Percentiles rank a stretch among this genome's conserved stretches.
phyloP scores from a whole-genome alignment of 2,888 invertebrate species.

The Lamproptera curius region DNA sequence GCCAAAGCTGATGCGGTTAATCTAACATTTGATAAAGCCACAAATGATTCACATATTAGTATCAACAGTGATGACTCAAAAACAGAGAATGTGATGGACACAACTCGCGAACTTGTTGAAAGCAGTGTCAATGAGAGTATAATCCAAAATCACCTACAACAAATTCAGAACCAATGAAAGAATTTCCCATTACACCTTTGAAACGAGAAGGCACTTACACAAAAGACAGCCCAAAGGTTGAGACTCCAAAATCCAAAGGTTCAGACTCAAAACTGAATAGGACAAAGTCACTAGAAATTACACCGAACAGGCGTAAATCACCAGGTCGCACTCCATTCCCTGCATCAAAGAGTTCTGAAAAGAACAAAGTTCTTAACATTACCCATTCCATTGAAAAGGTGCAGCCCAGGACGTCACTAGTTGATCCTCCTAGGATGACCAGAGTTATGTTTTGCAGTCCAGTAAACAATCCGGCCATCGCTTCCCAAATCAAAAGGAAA shows the following conservation, averaged over 20 bases:
- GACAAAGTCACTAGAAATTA: constrained; percentile 31
- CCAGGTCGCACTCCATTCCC: constrained; percentile 63
- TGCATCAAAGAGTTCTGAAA: constrained; percentile 35
- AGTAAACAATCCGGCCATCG: constrained; percentile 41
- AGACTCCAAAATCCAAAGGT: constrained; percentile 7
- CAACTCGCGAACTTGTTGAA: constrained; percentile 55
- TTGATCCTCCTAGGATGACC: constrained; percentile 41
- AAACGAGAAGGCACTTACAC: constrained; percentile 67
- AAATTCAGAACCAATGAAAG: constrained; percentile 6
- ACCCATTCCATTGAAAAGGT: constrained; percentile 62
- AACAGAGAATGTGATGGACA: constrained; percentile 50
- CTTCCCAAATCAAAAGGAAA: constrained; percentile 48
- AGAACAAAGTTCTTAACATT: constrained; percentile 49
- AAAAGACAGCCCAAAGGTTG: constrained; percentile 45
- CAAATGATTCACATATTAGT: constrained; percentile 44
- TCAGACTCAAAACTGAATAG: constrained; percentile 20
- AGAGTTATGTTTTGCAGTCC: constrained; percentile 71
- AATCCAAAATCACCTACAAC: constrained; percentile 17
- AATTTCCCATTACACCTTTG: constrained; percentile 35
- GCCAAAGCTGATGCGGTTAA: constrained; percentile 40
- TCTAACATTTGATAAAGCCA: constrained; percentile 41
- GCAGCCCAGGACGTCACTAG: constrained; percentile 30
- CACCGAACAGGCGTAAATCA: constrained; percentile 44
- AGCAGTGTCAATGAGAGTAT: constrained; percentile 56
- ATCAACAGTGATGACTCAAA: constrained; percentile 60